Evolutionary conservation across 2,888 invertebrate genomes (phyloP), one percentile per base, ranked within the genome.

Genomic region (Sturmia bella): DNA sequence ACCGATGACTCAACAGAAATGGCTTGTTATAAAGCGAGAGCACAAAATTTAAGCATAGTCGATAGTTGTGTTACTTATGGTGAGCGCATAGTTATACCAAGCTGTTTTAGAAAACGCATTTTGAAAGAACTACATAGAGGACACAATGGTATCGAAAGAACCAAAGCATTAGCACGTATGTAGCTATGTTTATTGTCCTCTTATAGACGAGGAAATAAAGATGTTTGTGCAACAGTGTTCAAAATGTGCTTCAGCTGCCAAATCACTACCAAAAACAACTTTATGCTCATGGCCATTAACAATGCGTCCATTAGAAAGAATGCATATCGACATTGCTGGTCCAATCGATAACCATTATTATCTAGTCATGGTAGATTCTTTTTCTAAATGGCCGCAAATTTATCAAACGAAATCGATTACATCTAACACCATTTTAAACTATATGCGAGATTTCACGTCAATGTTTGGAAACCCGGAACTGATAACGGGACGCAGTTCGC

Each of bases 141-240:
- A 24, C 43, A 61, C 19, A 43, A 61, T 27, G 61, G 61, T 15
- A 61, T 61, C 9, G 61, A 61, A 61, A 21, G 61, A 4, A 61
- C 45, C 24, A 61, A 61, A 45, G 27, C 43, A 21, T 15, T 61
- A 11, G n/a, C 45, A 24, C 21, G n/a, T n/a, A n/a, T n/a, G 45
- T 27, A 43, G 32, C 11, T 56, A 56, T 37, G 56, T 56, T 7
- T 56, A 56, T 37, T 56, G 52, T 21, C 48, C 48, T 4, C 17
- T 19, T 19, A 48, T 48, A 19, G 48, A 48, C 17, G 48, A 17
- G 3, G 54, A 54, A 7, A 54, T 24, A 13, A n/a, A 19, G 19
- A 4, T 19, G n/a, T 59, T 37, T 6, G 41, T 59, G 19, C 39
- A 41, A 59, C 59, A 41, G 7, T 59, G 59, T 32, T 21, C 12